Percentiles rank a stretch among this genome's conserved stretches.
phyloP scores from a whole-genome alignment of 2,797 vertebrate genomes.

The Scleropages formosus region DNA sequence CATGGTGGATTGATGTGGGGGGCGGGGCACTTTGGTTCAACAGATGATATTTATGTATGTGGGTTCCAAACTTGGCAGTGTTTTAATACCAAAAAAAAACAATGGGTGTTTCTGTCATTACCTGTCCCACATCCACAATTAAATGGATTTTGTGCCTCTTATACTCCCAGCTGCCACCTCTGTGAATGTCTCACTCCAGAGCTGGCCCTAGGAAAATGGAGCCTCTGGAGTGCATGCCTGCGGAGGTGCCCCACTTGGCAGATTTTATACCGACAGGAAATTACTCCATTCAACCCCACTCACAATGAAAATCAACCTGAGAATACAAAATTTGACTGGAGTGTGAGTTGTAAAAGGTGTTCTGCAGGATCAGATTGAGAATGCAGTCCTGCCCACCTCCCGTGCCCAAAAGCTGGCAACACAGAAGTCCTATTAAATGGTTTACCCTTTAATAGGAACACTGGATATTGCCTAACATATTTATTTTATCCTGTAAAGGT shows the following conservation, averaged over 20 bases:
- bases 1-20: neutral
- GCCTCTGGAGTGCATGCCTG: neutral
- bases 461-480: too few relatives aligned
- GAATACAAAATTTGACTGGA: neutral
- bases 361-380: constrained; percentile 9
- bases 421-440: constrained; percentile 17
- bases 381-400: neutral
- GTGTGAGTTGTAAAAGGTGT: constrained; percentile 19
- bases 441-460: neutral
- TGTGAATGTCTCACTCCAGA: neutral
- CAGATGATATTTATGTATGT: neutral
- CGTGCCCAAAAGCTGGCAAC: constrained; percentile 13
- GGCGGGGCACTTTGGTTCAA: neutral
- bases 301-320: constrained; percentile 15
- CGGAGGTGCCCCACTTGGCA: neutral
- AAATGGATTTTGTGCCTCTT: neutral
- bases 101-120: neutral
- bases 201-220: neutral
- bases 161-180: neutral
- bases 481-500: constrained; percentile 6
- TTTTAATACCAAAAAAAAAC: neutral
- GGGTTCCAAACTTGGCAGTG: neutral
- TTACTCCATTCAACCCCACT: constrained; percentile 20
- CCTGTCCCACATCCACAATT: neutral
- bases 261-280: constrained; percentile 24